These are phyloP conservation scores for Melanotaenia maccullochi DNA, from an alignment of 2,797 vertebrate species.

Conservation along the genomic window DNA sequence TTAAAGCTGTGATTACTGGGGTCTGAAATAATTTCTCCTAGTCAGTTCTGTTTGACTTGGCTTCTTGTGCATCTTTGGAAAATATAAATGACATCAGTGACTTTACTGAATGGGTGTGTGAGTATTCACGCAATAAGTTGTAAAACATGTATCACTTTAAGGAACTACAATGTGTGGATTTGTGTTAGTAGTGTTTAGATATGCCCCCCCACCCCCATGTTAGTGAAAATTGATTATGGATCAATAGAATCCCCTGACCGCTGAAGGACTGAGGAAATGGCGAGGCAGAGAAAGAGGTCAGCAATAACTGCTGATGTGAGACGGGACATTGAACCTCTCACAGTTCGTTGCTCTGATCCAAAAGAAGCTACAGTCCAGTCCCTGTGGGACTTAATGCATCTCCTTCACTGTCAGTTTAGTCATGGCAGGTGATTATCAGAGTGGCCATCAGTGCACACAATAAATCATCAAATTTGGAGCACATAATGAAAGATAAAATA, in stretches of 20 bases:
- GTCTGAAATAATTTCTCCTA: constrained; percentile 72
- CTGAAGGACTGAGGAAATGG: constrained; percentile 5
- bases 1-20: constrained; percentile 73
- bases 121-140: constrained; percentile 3
- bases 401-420: not conserved
- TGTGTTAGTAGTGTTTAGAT: constrained; percentile 3
- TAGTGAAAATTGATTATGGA: constrained; percentile 35
- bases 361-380: constrained; percentile 35
- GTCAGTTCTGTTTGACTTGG: constrained; percentile 66
- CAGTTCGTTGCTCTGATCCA: constrained; percentile 52
- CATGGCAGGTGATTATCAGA: not conserved
- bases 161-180: not conserved
- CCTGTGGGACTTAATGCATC: constrained; percentile 2
- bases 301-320: constrained; percentile 52
- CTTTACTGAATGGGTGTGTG: not conserved
- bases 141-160: not conserved
- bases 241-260: constrained; percentile 47
- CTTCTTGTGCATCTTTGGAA: constrained; percentile 53
- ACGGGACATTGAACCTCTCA: constrained; percentile 43
- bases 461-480: not conserved
- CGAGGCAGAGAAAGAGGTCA: constrained; percentile 28
- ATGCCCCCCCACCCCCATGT: not conserved
- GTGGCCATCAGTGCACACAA: not conserved
- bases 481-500: not conserved
- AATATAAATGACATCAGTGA: constrained; percentile 63